A percentile compares a stretch with the other conserved stretches of the same genome.
Evolutionary conservation across 2,113 vertebrate genomes (phyloP).

Genomic region (Nothoprocta pentlandii): DNA sequence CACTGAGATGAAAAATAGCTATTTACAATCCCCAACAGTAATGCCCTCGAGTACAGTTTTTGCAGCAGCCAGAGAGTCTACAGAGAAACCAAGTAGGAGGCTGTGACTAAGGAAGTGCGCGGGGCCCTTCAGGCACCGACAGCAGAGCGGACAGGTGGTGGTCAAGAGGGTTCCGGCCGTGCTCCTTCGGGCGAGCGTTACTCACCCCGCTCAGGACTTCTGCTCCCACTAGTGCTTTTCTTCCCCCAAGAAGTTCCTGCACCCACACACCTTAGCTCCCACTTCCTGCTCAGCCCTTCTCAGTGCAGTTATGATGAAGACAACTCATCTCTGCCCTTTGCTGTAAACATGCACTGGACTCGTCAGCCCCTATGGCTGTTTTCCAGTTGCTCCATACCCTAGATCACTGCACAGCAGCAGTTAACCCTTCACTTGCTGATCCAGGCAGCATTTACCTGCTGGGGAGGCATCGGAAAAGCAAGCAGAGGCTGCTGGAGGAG

Average conservation of each 20-base stretch:
- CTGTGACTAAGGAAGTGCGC: neutral
- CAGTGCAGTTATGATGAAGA: rapidly evolving
- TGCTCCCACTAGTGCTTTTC: neutral
- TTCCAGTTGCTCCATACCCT: neutral
- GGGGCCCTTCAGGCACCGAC: neutral
- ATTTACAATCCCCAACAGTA: neutral
- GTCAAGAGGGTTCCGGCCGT: neutral
- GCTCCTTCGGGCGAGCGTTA: neutral
- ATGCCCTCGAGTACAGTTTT: neutral
- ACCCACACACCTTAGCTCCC: neutral
- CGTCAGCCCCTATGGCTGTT: neutral
- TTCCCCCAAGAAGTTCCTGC: neutral
- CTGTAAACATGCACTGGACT: rapidly evolving
- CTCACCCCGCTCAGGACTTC: neutral
- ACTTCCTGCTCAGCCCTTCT: rapidly evolving
- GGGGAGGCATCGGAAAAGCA: rapidly evolving
- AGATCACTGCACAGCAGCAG: neutral
- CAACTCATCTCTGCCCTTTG: neutral
- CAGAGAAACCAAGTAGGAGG: rapidly evolving
- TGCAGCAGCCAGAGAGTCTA: neutral
- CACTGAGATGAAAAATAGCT: neutral
- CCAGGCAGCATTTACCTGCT: rapidly evolving
- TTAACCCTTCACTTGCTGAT: rapidly evolving
- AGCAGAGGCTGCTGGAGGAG: neutral
- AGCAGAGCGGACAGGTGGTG: neutral